Base-by-base conservation (phyloP, 2,113 vertebrate species). In the Ursus arctos region DNA sequence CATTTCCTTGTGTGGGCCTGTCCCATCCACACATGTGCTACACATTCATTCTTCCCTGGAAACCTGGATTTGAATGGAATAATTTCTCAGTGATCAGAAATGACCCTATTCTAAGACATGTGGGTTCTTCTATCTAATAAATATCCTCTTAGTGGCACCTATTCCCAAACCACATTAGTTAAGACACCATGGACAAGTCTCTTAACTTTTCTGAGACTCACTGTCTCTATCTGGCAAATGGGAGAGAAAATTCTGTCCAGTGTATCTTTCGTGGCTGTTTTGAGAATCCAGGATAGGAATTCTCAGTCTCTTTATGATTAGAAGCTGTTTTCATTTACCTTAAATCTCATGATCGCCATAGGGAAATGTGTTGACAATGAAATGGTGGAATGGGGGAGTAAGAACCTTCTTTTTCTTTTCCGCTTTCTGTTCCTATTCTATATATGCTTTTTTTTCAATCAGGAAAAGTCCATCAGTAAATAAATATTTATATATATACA, bases 401-500 rank as follows among this genome's bases (percentile, higher is more conserved):
- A 88, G 69, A 85, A 61, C n/a, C 16, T 94, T 93, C 40, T 82
- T 96, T 92, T 69, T 93, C 74, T 95, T 90, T 91, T 16, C 21
- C 18, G 36, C 7, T 94, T 92, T 96, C 89, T 90, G 51, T 9
- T 4, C 33, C 53, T 88, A 95, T 82, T 36, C 19, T 67, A 51
- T 83, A 94, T 84, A 51, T 76, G 6, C 15, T 61, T 40, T 80
- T 55, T 92, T 94, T 74, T 33, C 88, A 92, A 94, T 7, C n/a
- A 76, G 77, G 12, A 59, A 90, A 97, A 74, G 31, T 94, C 85
- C 91, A 55, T 92, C 77, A 87, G 93, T 96, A 97, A 98, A 99
- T 99, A 99, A 98, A 99, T 98, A 99, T 85, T 97, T 98, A 98
- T 97, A 96, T 72, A 80, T 91, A 91, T 97, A 98, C 69, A 91